phyloP scores from a whole-genome alignment of 35 echinoderm and acorn worm genomes.

The Hemicentrotus pulcherrimus region DNA sequence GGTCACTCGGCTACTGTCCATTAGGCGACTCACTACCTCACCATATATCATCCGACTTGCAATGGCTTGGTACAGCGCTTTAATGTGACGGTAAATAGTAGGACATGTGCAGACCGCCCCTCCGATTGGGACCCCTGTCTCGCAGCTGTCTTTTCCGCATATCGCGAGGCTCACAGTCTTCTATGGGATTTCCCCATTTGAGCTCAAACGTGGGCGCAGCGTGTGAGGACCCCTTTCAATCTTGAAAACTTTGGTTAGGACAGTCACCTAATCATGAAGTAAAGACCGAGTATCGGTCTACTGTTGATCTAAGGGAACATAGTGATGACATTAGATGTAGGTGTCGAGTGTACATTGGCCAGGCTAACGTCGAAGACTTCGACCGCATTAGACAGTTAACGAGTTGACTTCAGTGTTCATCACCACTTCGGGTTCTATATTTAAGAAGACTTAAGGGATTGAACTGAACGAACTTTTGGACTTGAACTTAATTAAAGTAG shows the following conservation, averaged over 20 bases:
- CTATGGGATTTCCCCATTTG: slow-evolving; percentile 71
- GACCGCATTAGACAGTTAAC: no score
- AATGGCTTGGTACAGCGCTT: slow-evolving; percentile 76
- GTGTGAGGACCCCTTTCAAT: slow-evolving; percentile 73
- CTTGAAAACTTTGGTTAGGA: slow-evolving; percentile 44
- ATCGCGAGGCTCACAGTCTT: slow-evolving; percentile 39
- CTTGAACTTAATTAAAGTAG: no score
- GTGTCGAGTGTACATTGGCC: no score
- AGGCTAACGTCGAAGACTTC: no score
- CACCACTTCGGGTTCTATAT: no score
- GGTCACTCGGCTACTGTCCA: slow-evolving; percentile 48
- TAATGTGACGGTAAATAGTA: slow-evolving; percentile 57
- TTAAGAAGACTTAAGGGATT: no score
- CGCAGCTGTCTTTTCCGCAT: slow-evolving; percentile 52
- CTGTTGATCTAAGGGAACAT: not conserved
- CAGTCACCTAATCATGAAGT: slow-evolving; percentile 20
- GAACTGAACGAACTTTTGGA: no score
- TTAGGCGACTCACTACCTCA: slow-evolving; percentile 57
- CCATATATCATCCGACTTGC: slow-evolving; percentile 76
- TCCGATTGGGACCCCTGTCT: slow-evolving; percentile 69
- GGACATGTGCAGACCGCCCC: slow-evolving; percentile 34
- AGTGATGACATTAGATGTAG: not conserved
- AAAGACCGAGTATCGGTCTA: not conserved
- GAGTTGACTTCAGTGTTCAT: no score
- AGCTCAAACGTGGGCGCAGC: slow-evolving; percentile 60